Conservation (phyloP, 2,888 invertebrate genomes). For the Neoscelio sp. region DNA sequence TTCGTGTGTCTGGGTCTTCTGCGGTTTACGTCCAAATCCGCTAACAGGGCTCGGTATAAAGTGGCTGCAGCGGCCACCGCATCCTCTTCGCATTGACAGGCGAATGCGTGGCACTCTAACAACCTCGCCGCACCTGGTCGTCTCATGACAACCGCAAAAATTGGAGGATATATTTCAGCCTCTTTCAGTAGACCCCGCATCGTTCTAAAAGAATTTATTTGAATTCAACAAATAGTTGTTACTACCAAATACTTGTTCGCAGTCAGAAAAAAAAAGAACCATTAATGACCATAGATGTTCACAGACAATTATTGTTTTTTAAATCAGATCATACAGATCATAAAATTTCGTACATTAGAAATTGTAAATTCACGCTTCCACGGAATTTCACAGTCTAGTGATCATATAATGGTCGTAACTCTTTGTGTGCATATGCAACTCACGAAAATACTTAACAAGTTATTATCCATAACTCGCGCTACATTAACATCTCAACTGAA, state of each 20-base stretch:
- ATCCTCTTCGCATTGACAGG: constrained; percentile 95
- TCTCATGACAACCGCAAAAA: constrained; percentile 96
- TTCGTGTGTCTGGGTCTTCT: constrained; percentile 88
- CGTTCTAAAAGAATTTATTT: constrained; percentile 71
- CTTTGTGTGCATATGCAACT: constrained; percentile 18
- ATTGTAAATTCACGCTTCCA: constrained; percentile 17
- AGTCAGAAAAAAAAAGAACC: no score
- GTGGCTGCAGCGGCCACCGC: constrained; percentile 96
- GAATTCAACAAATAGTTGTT: not conserved
- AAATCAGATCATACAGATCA: no score
- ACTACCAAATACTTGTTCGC: no score
- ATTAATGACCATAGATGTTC: no score
- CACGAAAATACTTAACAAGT: constrained; percentile 1
- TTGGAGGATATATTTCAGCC: constrained; percentile 88
- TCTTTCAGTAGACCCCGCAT: constrained; percentile 79
- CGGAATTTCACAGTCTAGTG: constrained; percentile 18
- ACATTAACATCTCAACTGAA: no score
- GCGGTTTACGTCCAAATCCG: constrained; percentile 83
- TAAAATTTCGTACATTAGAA: no score
- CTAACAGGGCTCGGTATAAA: constrained; percentile 93
- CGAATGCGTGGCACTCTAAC: constrained; percentile 95
- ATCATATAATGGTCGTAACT: constrained; percentile 27
- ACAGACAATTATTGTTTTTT: no score
- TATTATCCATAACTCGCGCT: no score
- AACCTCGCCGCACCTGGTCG: constrained; percentile 90